phyloP scores from a whole-genome alignment of 2,888 invertebrate species.

The Dusona sp. region DNA sequence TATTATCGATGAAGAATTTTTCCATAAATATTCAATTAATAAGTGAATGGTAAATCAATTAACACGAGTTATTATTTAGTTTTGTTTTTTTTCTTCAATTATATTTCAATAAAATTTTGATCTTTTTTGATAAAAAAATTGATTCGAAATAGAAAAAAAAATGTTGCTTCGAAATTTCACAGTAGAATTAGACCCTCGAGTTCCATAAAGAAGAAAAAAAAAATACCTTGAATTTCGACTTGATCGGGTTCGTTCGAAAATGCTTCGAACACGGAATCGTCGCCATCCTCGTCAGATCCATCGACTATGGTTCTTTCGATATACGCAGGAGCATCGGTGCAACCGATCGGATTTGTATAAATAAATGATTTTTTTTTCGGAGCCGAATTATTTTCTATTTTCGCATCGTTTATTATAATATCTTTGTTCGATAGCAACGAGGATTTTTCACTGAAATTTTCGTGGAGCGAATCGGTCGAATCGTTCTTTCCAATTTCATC shows the following conservation, averaged over 20 bases:
- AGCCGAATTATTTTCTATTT: conserved; percentile 18
- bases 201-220: conserved; percentile 8
- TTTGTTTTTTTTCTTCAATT: neutral
- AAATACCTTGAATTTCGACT: conserved; percentile 59
- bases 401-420: conserved; percentile 43
- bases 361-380: neutral
- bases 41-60: too few species aligned
- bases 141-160: neutral
- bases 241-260: conserved; percentile 53
- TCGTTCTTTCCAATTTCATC: conserved; percentile 47
- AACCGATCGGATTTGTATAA: conserved; percentile 9
- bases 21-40: too few species aligned
- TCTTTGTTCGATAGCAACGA: conserved; percentile 43
- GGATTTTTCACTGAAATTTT: conserved; percentile 53
- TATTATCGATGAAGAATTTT: too few species aligned
- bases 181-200: neutral
- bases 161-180: neutral
- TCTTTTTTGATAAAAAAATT: neutral
- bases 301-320: conserved; percentile 80
- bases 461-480: conserved; percentile 42
- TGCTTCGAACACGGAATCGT: conserved; percentile 82
- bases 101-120: neutral
- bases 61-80: too few species aligned
- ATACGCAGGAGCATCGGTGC: conserved; percentile 77
- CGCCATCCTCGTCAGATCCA: conserved; percentile 82